These are phyloP conservation scores for Drosophila ustulata DNA, from an alignment of 2,888 invertebrate genomes.

Conservation along the genomic window DNA sequence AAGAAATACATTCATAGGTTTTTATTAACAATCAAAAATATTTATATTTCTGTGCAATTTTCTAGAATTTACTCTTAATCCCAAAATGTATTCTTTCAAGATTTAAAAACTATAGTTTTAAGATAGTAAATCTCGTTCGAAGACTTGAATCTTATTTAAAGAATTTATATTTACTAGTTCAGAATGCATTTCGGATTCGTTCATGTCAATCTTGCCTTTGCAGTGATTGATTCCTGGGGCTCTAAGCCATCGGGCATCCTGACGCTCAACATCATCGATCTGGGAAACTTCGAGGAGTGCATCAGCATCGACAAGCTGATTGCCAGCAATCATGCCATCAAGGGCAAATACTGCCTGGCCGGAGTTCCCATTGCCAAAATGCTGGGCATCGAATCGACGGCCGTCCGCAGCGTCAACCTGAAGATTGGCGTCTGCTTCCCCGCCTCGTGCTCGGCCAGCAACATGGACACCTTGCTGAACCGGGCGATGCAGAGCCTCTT, in stretches of 20 bases:
- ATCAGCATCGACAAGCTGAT: constrained; percentile 58
- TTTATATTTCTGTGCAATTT: no score
- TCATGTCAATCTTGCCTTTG: background rate
- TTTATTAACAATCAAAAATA: no score
- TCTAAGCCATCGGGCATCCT: constrained; percentile 84
- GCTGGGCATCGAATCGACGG: background rate
- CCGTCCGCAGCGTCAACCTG: constrained; percentile 11
- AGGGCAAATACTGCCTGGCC: constrained; percentile 60
- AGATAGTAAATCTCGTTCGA: no score
- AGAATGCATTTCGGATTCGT: no score
- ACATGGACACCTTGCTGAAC: constrained; percentile 54
- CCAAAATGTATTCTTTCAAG: no score
- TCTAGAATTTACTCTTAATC: no score
- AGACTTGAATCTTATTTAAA: no score
- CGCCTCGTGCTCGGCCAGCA: constrained; percentile 51
- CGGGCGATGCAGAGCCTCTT: constrained; percentile 29
- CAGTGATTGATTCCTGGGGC: constrained; percentile 85
- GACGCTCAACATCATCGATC: constrained; percentile 76
- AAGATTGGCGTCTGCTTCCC: constrained; percentile 75
- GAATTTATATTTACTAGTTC: no score
- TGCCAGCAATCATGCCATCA: constrained; percentile 12
- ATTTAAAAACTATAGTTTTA: no score
- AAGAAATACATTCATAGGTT: no score
- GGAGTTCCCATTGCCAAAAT: constrained; percentile 15
- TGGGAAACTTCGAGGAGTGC: constrained; percentile 84